Base-by-base conservation (phyloP, 2,797 vertebrate species). In the Tokudaia tokunoshimensis region DNA sequence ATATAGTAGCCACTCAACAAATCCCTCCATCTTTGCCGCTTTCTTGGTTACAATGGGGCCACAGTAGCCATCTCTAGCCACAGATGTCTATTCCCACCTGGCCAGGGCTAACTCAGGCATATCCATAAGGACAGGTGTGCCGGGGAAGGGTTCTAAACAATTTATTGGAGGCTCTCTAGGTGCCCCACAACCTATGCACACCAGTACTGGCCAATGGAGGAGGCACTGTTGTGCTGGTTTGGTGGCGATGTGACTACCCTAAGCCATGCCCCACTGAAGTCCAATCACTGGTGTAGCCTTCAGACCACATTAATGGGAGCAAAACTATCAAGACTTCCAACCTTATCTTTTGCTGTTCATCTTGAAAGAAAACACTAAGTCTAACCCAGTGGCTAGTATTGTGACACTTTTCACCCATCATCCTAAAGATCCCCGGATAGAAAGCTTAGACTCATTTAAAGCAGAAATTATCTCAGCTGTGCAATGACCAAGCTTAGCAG, bases 151-250 rank as follows among this genome's bases (percentile, higher is more conserved):
- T 20, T 13, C 3, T 0, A 34, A 24, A 34, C 0, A 34, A 3
- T 0, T 47, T 5, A 11, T 0, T 2, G 22, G 10, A 29, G 31
- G n/a, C 17, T 86, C 44, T 59, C 3, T 70, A 24, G 4, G 34
- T 0, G 47, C 29, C 24, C 0, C 0, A 7, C 1, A 22, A 47
- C 63, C 41, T 61, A 1, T 1, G 0, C 12, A 34, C 20, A 8
- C n/a, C 1, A 4, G 1, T 37, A 44, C 41, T 26, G 34, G 83
- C 20, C 57, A 61, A 61, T 24, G 31, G 24, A 24, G 20, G 29
- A 34, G 26, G n/a, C 1, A 26, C 6, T 34, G 12, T 41, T 72
- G 0, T 41, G 12, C 41, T 34, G 11, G 3, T 9, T 70, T 19
- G 67, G 79, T 37, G 57, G 10, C 50, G 8, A 26, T 75, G 70